Evolutionary conservation across 1,140 invertebrate genomes (phyloP).

Genomic region (Alviniconcha marisindica): DNA sequence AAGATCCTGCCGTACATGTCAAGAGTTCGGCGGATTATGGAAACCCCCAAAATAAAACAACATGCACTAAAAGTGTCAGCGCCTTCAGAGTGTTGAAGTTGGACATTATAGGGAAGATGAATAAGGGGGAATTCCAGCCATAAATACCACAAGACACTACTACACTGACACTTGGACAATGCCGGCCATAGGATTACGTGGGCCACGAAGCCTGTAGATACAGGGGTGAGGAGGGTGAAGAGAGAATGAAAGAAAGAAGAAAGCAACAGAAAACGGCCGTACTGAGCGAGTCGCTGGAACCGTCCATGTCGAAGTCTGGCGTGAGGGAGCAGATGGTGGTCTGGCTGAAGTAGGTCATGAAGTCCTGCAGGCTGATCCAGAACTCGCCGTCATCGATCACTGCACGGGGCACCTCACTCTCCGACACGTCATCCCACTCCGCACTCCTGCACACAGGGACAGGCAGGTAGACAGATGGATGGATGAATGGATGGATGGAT

Average conservation of each 20-base stretch:
- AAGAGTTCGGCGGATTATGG: no score
- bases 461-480: no score
- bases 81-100: no score
- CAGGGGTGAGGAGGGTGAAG: not conserved
- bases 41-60: no score
- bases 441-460: constrained; percentile 47
- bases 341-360: constrained; percentile 64
- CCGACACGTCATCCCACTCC: constrained; percentile 50
- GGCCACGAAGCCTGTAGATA: not conserved
- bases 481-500: no score
- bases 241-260: not conserved
- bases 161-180: no score
- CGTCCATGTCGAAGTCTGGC: constrained; percentile 68
- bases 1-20: no score
- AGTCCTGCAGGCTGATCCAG: constrained; percentile 62
- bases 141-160: no score
- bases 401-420: constrained; percentile 29
- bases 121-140: no score
- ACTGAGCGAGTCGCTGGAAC: constrained; percentile 59
- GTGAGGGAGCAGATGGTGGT: constrained; percentile 65
- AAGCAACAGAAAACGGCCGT: constrained; percentile 40
- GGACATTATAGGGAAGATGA: no score
- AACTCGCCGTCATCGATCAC: constrained; percentile 69
- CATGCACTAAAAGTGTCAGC: no score
- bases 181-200: no score